Conservation (phyloP, 2,113 vertebrate species). For the rabbit (Oryctolagus cuniculus) region mOryCun1.1 NC_091432.1:210370001-210370500, state of each 20-base stretch:
- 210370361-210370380: neutral
- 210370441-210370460: neutral
- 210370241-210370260: neutral
- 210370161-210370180: slow-evolving; percentile 11
- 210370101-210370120: neutral
- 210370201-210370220: neutral
- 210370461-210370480: neutral
- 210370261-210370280: neutral
- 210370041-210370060: neutral
- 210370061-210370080: neutral
- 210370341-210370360: neutral
- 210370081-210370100: neutral
- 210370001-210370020: neutral
- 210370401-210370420: neutral
- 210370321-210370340: neutral
- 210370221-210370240: neutral
- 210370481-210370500: neutral
- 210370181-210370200: neutral
- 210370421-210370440: neutral
- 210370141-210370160: neutral
- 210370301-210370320: no score
- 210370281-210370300: neutral
- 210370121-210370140: neutral
- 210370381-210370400: neutral
- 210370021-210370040: neutral